Percentiles rank a stretch among this genome's conserved stretches.
Evolutionary conservation across 2,797 vertebrate species (phyloP).

Genomic region (Yasuhikotakia modesta): DNA sequence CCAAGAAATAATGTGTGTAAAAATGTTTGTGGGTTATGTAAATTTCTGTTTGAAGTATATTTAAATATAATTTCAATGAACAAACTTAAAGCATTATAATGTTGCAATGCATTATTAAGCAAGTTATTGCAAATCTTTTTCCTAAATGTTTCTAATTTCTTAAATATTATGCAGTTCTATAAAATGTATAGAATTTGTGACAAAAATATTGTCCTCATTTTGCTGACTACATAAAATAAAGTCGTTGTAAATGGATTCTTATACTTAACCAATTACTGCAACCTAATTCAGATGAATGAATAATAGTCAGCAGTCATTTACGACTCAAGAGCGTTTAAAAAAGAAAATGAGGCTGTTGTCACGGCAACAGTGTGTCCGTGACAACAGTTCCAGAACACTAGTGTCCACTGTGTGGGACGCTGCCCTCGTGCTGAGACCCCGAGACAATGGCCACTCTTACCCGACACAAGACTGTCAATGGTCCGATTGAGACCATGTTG

Average conservation of each 20-base stretch:
- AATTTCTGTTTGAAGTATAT: no score
- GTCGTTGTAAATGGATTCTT: conserved; percentile 14
- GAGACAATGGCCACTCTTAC: conserved; percentile 72
- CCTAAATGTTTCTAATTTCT: no score
- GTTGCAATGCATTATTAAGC: no score
- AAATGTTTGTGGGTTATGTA: no score
- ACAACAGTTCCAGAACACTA: conserved; percentile 68
- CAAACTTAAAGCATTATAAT: no score
- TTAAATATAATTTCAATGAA: no score
- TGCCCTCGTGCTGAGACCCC: conserved; percentile 67
- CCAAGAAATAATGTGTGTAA: no score
- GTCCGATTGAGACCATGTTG: conserved; percentile 72
- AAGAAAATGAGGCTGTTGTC: conserved; percentile 59
- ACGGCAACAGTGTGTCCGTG: conserved; percentile 68
- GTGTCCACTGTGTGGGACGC: conserved; percentile 63
- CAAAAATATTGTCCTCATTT: not conserved
- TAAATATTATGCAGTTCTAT: no score
- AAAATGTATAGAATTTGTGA: no score
- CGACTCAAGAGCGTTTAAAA: conserved; percentile 44
- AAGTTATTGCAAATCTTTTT: no score
- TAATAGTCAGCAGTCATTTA: not conserved
- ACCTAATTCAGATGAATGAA: conserved; percentile 2
- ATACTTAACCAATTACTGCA: conserved; percentile 38
- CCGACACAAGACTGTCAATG: conserved; percentile 64
- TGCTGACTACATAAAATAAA: not conserved